Evolutionary conservation across 2,797 vertebrate species (phyloP), one percentile per base, ranked within the genome.

Genomic region (Acipenser transmontanus): DNA sequence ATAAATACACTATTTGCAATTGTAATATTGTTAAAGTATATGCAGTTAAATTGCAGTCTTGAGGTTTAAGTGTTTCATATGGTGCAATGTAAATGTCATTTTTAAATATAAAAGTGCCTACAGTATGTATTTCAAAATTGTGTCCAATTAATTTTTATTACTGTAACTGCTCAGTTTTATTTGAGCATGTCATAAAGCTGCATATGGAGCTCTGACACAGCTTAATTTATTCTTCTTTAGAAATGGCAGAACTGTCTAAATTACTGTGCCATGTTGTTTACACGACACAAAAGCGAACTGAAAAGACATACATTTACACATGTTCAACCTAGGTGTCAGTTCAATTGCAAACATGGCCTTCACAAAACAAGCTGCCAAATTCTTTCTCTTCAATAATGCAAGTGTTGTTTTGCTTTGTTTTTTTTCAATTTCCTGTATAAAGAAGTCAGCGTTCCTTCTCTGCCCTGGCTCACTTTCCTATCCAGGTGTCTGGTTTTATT

Each of bases 301-400:
- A 81, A 79, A 81, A 83, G 78, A 82, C 78, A 84, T 85, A 80
- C 83, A 82, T 75, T 78, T 80, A 77, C 83, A 85, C 82, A 82
- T 83, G 82, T 80, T 80, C 71, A 68, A 68, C 79, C 71, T 83
- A 87, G 81, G 84, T 84, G 82, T 83, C 75, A 70, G 78, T 74
- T 78, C 78, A 82, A 84, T 83, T 54, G 34, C 34, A 70, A 50
- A 50, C 14, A 6, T 49, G 10, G 71, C 77, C 76, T 81, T 81
- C 74, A 72, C 69, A 71, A 77, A 61, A 76, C 34, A 34, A 34
- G 34, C 34, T 34, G 34, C 34, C 34, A 34, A 34, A 34, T 34
- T 34, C 20, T 34, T 34, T 34, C 34, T 34, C 34, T 34, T 34
- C 34, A 34, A 66, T 2, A 54, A 2, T 7, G 47, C 64, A 12